phyloP scores from a whole-genome alignment of 1,140 invertebrate species.

The Drepana arcuata region DNA sequence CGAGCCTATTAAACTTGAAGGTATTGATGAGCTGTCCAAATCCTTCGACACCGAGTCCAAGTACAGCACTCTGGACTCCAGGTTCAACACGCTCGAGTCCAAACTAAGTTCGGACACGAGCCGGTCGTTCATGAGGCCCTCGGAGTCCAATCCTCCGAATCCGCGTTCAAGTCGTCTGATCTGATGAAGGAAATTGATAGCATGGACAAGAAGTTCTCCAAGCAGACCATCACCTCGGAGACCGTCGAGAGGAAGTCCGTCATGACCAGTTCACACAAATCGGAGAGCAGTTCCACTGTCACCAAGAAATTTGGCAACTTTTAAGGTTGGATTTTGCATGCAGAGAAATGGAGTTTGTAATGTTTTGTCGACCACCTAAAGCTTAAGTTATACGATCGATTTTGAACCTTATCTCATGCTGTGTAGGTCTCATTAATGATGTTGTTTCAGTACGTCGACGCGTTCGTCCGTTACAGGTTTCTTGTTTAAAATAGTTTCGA shows the following conservation, averaged over 20 bases:
- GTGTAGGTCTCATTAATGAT: neutral
- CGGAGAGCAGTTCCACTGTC: conserved; percentile 62
- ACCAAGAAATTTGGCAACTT: conserved; percentile 72
- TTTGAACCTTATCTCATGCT: neutral
- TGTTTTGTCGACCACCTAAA: conserved; percentile 11
- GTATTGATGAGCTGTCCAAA: conserved; percentile 63
- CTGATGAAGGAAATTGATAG: conserved; percentile 58
- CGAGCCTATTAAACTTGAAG: conserved; percentile 59
- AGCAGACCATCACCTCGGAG: conserved; percentile 65
- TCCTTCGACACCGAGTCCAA: conserved; percentile 60
- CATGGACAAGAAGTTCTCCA: conserved; percentile 62
- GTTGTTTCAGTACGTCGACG: neutral
- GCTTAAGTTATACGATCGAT: neutral
- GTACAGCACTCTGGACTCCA: conserved; percentile 58
- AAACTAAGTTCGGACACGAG: conserved; percentile 65
- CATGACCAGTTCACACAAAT: conserved; percentile 69
- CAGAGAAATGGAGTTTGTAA: conserved; percentile 2
- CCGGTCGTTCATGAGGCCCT: conserved; percentile 66
- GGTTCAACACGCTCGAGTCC: conserved; percentile 60
- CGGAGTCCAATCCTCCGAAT: conserved; percentile 59
- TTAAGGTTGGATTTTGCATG: conserved; percentile 33
- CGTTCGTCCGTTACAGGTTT: neutral
- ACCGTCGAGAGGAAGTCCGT: conserved; percentile 66
- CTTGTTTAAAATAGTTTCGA: neutral
- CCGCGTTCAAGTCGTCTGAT: conserved; percentile 48